Conservation (phyloP, 2,888 invertebrate species). For the Glaucopsyche alexis region DNA sequence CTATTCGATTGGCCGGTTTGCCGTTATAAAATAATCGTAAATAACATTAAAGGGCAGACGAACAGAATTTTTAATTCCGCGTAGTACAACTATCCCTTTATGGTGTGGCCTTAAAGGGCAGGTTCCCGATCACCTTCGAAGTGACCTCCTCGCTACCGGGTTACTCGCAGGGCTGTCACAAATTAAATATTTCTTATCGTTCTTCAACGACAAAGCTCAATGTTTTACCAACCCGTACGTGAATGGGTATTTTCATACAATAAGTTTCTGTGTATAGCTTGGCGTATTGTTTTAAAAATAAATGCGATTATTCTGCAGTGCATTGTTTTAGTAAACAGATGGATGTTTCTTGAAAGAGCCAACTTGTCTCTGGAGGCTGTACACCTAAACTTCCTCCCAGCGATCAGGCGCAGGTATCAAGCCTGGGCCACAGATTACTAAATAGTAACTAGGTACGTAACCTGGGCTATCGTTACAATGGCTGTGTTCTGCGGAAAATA, state of each 20-base stretch:
- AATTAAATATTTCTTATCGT: background rate
- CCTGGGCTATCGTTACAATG: too few relatives aligned
- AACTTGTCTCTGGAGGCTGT: background rate
- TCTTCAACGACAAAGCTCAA: background rate
- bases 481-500: too few relatives aligned
- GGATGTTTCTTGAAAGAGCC: conserved; percentile 2
- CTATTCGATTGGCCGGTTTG: background rate
- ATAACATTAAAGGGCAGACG: conserved; percentile 39
- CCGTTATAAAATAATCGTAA: conserved; percentile 31
- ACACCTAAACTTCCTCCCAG: background rate
- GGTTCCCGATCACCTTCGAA: conserved; percentile 58
- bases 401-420: background rate
- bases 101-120: conserved; percentile 59
- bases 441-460: too few relatives aligned
- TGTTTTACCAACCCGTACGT: background rate
- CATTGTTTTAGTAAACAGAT: background rate
- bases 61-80: conserved; percentile 40
- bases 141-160: conserved; percentile 66
- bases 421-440: background rate
- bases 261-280: background rate
- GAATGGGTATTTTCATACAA: conserved; percentile 6
- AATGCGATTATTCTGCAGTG: background rate
- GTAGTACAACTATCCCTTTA: conserved; percentile 50
- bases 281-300: background rate
- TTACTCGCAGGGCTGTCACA: conserved; percentile 41